Percentiles rank a stretch among this genome's conserved stretches.
Conservation (phyloP, 2,797 vertebrate genomes). For the Scolopax bukidnonensis region DNA sequence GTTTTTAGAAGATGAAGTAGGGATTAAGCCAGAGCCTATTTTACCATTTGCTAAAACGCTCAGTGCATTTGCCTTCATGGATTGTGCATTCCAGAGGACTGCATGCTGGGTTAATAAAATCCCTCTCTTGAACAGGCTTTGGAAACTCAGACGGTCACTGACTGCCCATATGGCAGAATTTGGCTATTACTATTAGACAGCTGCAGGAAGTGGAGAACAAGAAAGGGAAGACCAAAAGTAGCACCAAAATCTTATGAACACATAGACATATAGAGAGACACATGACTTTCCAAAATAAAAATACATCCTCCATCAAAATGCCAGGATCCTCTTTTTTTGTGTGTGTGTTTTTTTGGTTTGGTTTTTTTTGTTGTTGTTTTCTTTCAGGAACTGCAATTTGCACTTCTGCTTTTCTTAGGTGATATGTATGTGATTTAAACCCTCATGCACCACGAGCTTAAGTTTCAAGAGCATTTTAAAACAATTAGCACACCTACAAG, state of each 20-base stretch:
- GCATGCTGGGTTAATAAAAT: constrained; percentile 79
- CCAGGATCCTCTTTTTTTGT: not conserved
- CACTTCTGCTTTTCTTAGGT: constrained; percentile 21
- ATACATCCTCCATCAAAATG: not conserved
- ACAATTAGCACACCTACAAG: not conserved
- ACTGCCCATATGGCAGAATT: constrained; percentile 66
- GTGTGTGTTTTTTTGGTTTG: too few species aligned
- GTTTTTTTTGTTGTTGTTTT: not conserved
- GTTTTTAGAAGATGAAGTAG: constrained; percentile 38
- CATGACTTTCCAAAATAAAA: not conserved
- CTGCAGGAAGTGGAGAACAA: constrained; percentile 66
- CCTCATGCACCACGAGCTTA: not conserved
- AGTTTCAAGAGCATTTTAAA: constrained; percentile 37
- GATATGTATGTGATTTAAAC: not conserved
- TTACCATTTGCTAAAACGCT: constrained; percentile 49
- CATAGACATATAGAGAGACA: not conserved
- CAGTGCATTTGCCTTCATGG: constrained; percentile 41
- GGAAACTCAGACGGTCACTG: constrained; percentile 62
- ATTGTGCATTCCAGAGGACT: constrained; percentile 73
- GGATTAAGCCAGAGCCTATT: constrained; percentile 38
- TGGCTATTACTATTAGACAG: constrained; percentile 69
- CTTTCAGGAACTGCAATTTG: not conserved
- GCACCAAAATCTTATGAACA: not conserved
- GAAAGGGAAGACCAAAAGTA: constrained; percentile 11
- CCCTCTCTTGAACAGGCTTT: constrained; percentile 64